Evolutionary conservation across 2,888 invertebrate species (phyloP).

Genomic region (Chrysopilus asiliformis): DNA sequence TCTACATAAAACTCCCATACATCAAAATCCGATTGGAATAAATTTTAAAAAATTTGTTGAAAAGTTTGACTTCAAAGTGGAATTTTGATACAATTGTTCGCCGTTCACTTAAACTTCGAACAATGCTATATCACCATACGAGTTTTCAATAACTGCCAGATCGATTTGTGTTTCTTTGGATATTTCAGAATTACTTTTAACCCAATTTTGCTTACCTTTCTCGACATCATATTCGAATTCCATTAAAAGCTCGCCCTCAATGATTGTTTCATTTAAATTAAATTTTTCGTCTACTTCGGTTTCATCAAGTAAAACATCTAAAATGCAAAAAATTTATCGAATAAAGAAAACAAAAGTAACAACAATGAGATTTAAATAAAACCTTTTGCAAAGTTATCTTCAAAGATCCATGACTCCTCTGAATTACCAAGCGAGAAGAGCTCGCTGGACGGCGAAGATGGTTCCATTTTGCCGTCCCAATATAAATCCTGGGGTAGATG

Average conservation of each 20-base stretch:
- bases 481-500: slow-evolving; percentile 30
- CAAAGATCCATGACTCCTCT: slow-evolving; percentile 15
- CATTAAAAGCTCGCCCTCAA: slow-evolving; percentile 26
- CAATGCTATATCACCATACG: too few relatives aligned
- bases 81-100: too few relatives aligned
- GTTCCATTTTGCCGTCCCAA: slow-evolving; percentile 34
- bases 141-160: too few relatives aligned
- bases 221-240: slow-evolving; percentile 25
- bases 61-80: too few relatives aligned
- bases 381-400: slow-evolving; percentile 18
- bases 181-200: too few relatives aligned
- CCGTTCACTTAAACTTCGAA: too few relatives aligned
- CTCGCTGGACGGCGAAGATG: slow-evolving; percentile 28
- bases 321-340: slow-evolving; percentile 1
- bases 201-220: slow-evolving; percentile 25
- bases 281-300: slow-evolving; percentile 21
- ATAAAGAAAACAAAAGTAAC: not conserved
- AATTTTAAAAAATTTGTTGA: too few relatives aligned
- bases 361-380: too few relatives aligned
- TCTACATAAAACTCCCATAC: too few relatives aligned
- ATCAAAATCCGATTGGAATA: too few relatives aligned
- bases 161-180: too few relatives aligned
- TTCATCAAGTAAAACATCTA: slow-evolving; percentile 23
- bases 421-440: slow-evolving; percentile 21
- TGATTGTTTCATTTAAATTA: slow-evolving; percentile 17